A percentile compares a stretch with the other conserved stretches of the same genome.
Evolutionary conservation across 2,888 invertebrate species (phyloP).

Genomic region (Drosophila stalkeri): DNA sequence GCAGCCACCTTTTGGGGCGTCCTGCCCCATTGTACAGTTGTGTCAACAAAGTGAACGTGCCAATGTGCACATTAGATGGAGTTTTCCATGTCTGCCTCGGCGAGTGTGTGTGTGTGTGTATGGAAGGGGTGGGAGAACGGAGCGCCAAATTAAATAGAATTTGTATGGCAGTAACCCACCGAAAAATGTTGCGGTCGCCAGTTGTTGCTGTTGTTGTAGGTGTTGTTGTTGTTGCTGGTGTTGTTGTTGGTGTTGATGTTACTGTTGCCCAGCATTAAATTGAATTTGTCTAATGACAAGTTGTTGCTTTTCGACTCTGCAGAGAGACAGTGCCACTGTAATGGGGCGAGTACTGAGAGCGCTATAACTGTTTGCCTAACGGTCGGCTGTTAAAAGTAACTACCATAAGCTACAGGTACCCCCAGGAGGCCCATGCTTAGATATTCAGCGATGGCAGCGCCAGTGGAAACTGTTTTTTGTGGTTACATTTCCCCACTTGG

Average conservation of each 20-base stretch:
- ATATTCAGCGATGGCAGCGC: constrained; percentile 26
- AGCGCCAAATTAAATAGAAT: constrained; percentile 78
- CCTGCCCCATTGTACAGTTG: constrained; percentile 66
- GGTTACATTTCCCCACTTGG: constrained; percentile 10
- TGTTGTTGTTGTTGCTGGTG: background rate
- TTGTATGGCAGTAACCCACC: constrained; percentile 77
- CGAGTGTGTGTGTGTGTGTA: background rate
- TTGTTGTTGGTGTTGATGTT: constrained; percentile 35
- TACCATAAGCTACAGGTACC: constrained; percentile 73
- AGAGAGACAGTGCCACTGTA: constrained; percentile 64
- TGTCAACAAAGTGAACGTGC: constrained; percentile 80
- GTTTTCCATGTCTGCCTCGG: constrained; percentile 36
- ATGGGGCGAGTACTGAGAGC: constrained; percentile 71
- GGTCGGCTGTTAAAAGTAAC: constrained; percentile 74
- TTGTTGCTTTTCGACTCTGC: constrained; percentile 58
- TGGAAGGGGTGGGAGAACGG: background rate
- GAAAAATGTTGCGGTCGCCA: constrained; percentile 77
- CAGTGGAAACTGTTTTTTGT: constrained; percentile 38
- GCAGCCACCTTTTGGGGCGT: background rate
- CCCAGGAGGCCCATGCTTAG: constrained; percentile 37
- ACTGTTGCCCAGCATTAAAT: constrained; percentile 66
- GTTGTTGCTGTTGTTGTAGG: constrained; percentile 6
- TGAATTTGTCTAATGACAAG: constrained; percentile 81
- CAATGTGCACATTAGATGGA: constrained; percentile 79
- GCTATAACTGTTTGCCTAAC: constrained; percentile 79